Evolutionary conservation across 2,888 invertebrate genomes (phyloP), one percentile per base, ranked within the genome.

Genomic region (Macrophya annulata): DNA sequence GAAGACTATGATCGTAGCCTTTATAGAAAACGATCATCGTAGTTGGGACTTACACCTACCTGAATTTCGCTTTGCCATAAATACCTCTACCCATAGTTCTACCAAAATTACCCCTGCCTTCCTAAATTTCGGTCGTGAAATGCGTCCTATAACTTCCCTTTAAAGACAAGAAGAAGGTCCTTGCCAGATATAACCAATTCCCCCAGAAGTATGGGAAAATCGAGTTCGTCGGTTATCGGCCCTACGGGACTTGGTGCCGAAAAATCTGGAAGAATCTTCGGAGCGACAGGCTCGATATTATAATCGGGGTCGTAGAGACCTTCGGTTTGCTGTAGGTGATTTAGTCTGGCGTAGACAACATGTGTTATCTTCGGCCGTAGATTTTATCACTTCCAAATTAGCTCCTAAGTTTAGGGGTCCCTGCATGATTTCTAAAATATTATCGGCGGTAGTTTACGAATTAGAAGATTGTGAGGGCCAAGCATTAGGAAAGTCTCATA

Each of bases 1-100:
- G 0, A 89, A 89, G 71, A 90, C 89, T 0, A 89, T 89, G 88
- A 89, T 92, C 0, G 87, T 90, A 0, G 87, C 90, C 0, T 91
- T 86, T 84, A 43, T 89, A 0, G 85, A 84, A 4, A 82, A 86
- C 2, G 85, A 89, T 43, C 90, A 90, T 51, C 68, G 86, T 0
- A 83, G 85, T 3, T 90, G 90, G 90, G 90, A 90, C 71, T 5
- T 74, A 9, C 84, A 89, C 40, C 43, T 90, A 1, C 40, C 86
- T 0, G 86, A 89, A 43, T 85, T 90, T 15, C 81, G 85, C 0
- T 89, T 87, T 71, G 89, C 90, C 1, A 62, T 87, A 12, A 86
- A 88, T 15, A 88, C 89, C 9, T 87, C 89, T 1, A 51, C 45
- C 15, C 87, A 87, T 51, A 84, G 86, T 6, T 86, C 86, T 0